phyloP scores from a whole-genome alignment of 2,888 invertebrate genomes.

The Volucella bombylans region DNA sequence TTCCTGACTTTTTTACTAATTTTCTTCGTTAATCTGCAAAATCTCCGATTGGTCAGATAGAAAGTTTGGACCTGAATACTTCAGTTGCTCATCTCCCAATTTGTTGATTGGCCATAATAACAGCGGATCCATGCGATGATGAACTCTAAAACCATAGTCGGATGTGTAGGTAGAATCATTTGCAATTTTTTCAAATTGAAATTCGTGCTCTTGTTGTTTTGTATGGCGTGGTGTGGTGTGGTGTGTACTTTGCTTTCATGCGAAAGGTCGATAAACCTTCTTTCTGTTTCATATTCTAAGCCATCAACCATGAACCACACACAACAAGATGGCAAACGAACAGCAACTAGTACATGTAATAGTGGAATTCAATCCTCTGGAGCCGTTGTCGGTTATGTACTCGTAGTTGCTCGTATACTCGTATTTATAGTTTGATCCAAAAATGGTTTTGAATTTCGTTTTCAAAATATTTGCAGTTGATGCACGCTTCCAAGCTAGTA shows the following conservation, averaged over 20 bases:
- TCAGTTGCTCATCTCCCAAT: constrained; percentile 44
- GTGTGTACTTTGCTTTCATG: constrained; percentile 31
- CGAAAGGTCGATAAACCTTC: constrained; percentile 60
- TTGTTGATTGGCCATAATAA: constrained; percentile 49
- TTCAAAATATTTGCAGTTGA: constrained; percentile 58
- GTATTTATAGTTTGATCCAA: constrained; percentile 10
- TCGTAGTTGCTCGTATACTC: background rate
- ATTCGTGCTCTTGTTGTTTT: constrained; percentile 48
- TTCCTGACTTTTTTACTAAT: constrained; percentile 52
- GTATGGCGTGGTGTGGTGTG: background rate
- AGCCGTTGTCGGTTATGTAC: background rate
- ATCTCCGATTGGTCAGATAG: constrained; percentile 19
- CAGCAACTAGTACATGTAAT: constrained; percentile 9
- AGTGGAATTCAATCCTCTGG: constrained; percentile 18
- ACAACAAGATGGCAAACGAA: background rate
- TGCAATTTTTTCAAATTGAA: constrained; percentile 51
- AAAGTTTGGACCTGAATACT: constrained; percentile 41
- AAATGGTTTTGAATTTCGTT: constrained; percentile 60
- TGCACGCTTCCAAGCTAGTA: constrained; percentile 41
- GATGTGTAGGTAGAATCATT: constrained; percentile 7
- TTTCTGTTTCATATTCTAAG: constrained; percentile 43
- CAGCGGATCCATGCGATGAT: constrained; percentile 8
- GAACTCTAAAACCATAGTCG: background rate
- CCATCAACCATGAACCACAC: constrained; percentile 45
- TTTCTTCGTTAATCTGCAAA: constrained; percentile 37